A percentile compares a stretch with the other conserved stretches of the same genome.
These are phyloP conservation scores for Platycheirus albimanus DNA, from an alignment of 2,888 invertebrate genomes.

Conservation along the genomic window DNA sequence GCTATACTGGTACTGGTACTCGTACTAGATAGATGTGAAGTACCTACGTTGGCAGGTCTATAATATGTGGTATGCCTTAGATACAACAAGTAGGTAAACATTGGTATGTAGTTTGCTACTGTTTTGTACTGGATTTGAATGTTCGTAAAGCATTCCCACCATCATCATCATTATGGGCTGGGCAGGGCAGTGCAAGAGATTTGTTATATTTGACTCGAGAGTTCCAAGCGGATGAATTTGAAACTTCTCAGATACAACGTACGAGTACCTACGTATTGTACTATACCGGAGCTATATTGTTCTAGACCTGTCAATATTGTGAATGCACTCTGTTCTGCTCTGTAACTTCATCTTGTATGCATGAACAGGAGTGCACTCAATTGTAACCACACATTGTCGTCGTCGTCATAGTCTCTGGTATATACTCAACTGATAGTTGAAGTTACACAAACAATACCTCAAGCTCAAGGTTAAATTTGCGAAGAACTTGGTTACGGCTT, in stretches of 20 bases:
- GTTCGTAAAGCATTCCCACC: slow-evolving; percentile 15
- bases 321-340: slow-evolving; percentile 52
- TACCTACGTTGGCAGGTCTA: slow-evolving; percentile 6
- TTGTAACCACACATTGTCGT: slow-evolving; percentile 44
- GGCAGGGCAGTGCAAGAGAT: neutral
- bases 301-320: slow-evolving; percentile 65
- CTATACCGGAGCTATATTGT: slow-evolving; percentile 37
- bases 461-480: slow-evolving; percentile 72
- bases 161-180: too few relatives aligned
- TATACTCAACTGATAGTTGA: neutral
- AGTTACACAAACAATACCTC: slow-evolving; percentile 55
- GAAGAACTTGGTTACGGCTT: slow-evolving; percentile 52
- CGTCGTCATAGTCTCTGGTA: neutral
- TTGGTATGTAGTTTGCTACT: slow-evolving; percentile 14
- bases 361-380: slow-evolving; percentile 60
- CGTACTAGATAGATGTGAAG: neutral
- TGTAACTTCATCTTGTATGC: slow-evolving; percentile 69
- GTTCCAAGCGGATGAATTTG: slow-evolving; percentile 40
- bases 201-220: slow-evolving; percentile 33
- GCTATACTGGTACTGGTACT: too few relatives aligned
- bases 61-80: slow-evolving; percentile 15
- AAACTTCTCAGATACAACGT: slow-evolving; percentile 6
- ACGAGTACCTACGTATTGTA: neutral
- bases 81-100: slow-evolving; percentile 24
- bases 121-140: neutral